A percentile compares a stretch with the other conserved stretches of the same genome.
These are phyloP conservation scores for Momotus momota DNA, from an alignment of 2,797 vertebrate genomes.

Conservation along the genomic window DNA sequence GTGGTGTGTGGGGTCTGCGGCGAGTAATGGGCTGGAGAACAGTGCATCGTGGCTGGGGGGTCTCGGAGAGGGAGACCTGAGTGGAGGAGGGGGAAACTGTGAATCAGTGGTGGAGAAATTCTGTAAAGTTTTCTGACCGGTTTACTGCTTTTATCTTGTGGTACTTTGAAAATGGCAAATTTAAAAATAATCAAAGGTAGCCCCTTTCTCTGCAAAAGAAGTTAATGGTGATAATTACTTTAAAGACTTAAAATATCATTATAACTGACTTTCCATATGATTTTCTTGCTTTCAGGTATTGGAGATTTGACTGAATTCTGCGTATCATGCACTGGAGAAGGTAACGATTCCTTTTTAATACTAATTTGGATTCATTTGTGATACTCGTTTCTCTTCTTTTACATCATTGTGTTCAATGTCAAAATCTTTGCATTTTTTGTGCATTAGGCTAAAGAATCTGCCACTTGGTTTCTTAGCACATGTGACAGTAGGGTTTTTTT, in stretches of 20 bases:
- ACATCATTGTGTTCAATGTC: fast-evolving
- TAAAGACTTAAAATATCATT: not conserved
- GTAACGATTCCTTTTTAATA: not conserved
- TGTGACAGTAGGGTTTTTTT: not conserved
- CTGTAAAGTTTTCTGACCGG: not conserved
- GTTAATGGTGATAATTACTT: not conserved
- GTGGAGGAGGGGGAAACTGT: not conserved
- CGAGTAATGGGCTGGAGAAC: not conserved
- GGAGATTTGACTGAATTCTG: conserved; percentile 26
- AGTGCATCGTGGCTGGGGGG: not conserved
- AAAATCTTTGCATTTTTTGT: not conserved
- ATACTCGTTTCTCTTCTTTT: not conserved
- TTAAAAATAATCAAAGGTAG: not conserved
- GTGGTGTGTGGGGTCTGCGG: not conserved
- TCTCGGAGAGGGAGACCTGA: not conserved
- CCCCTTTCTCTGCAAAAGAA: not conserved
- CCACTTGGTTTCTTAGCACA: not conserved
- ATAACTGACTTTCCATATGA: not conserved
- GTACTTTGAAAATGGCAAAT: not conserved
- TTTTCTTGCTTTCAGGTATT: conserved; percentile 41
- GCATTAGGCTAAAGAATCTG: not conserved
- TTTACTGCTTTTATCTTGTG: not conserved
- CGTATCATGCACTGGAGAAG: conserved; percentile 50
- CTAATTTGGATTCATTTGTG: not conserved
- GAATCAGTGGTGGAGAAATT: not conserved